A percentile compares a stretch with the other conserved stretches of the same genome.
Evolutionary conservation across 2,113 vertebrate species (phyloP).

Genomic region (Oceanites oceanicus): DNA sequence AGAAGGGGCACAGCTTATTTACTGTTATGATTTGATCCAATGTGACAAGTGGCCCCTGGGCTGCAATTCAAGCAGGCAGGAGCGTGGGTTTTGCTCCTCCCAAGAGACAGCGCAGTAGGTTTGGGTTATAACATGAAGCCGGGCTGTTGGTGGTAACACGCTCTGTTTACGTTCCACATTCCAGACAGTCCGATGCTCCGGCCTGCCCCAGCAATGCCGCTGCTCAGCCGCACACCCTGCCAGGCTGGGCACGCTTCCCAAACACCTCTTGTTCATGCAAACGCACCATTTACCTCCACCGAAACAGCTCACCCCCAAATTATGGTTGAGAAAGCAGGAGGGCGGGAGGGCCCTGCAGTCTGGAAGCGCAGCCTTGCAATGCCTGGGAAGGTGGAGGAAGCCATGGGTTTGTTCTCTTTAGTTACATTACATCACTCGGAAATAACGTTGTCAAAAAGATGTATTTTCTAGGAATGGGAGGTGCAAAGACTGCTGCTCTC

Average conservation of each 20-base stretch:
- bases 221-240: background rate
- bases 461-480: background rate
- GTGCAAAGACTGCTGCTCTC: fast-evolving
- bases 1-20: background rate
- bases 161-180: constrained; percentile 62
- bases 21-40: background rate
- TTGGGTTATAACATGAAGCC: background rate
- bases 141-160: constrained; percentile 32
- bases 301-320: background rate
- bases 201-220: constrained; percentile 2
- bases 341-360: background rate
- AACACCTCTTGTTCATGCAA: background rate
- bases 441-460: background rate
- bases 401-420: background rate
- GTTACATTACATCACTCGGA: background rate
- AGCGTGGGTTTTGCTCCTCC: background rate
- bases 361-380: background rate
- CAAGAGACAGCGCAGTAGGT: background rate
- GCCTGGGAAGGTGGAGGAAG: background rate
- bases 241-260: background rate
- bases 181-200: background rate
- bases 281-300: background rate
- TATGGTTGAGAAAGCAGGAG: background rate
- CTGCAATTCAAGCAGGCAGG: background rate
- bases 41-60: background rate